Base-by-base conservation (phyloP, 1,140 invertebrate species). In the Harpegnathos saltator region DNA sequence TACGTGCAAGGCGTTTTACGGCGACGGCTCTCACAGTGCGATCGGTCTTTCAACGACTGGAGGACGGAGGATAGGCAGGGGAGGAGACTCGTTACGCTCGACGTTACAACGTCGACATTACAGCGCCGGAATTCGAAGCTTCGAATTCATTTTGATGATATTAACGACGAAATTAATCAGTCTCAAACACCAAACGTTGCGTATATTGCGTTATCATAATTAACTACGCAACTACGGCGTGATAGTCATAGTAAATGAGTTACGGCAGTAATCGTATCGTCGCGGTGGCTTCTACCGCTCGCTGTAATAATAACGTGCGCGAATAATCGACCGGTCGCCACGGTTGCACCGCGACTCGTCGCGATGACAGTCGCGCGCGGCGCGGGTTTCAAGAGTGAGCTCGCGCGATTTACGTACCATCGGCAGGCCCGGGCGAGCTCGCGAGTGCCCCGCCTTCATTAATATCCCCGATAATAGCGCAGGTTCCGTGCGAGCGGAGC, bases 401-500 rank as follows among this genome's bases (percentile, higher is more conserved):
- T 12, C 44, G 5, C 14, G 19, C 5, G 1, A 14, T 14, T 17
- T 14, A 9, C 9, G 33, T 78, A 77, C 26, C 26, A 14, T 12
- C 26, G 38, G 22, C 24, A 17, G 17, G 17, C 5, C 19, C 24
- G n/a, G n/a, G 14, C 61, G 54, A 81, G 50, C 62, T 65, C 12
- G 22, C 52, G 56, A 29, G 15, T 58, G 19, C 24, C 48, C 19
- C 62, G n/a, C 11, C 48, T 33, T 52, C n/a, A 56, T 68, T 73
- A 71, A 68, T n/a, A n/a, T n/a, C 50, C 54, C 38, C 84, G 63
- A 83, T 86, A 83, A 86, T 54, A 54, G 24, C 52, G 58, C n/a
- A 15, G 3, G 2, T 73, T 44, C 50, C n/a, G 54, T 44, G 38
- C 29, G n/a, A 61, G 52, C 15, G 9, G 22, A 12, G 17, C 50